Evolutionary conservation across 2,113 vertebrate species (phyloP).

Genomic region (Erythrolamprus reginae): DNA sequence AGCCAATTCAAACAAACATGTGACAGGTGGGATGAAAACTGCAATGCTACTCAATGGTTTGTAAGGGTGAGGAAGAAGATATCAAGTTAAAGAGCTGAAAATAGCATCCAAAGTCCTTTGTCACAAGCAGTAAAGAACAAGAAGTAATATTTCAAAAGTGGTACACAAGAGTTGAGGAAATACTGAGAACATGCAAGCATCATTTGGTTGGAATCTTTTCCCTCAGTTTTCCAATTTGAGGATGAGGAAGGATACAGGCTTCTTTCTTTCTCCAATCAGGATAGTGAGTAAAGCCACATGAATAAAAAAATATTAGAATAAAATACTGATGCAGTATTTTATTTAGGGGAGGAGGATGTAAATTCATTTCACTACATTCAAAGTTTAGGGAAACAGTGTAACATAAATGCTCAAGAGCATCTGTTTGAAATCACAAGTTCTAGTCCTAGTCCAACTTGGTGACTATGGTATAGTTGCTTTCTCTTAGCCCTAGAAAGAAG

Average conservation of each 20-base stretch:
- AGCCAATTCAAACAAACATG: background rate
- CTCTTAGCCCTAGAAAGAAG: no score
- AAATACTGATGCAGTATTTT: background rate
- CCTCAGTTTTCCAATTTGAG: background rate
- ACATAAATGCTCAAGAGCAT: no score
- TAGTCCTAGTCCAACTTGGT: no score
- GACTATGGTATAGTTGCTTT: no score
- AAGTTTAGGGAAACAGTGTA: background rate
- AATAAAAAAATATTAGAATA: background rate
- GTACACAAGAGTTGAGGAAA: background rate
- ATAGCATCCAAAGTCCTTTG: background rate
- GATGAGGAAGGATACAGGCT: background rate
- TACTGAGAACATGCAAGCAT: background rate
- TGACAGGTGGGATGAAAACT: background rate
- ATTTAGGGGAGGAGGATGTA: rapidly evolving
- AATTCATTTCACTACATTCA: background rate
- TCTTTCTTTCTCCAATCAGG: background rate
- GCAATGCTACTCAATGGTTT: background rate
- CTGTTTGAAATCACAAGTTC: no score
- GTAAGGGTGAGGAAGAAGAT: no score
- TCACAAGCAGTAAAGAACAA: background rate
- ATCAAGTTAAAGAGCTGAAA: background rate
- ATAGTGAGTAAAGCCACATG: background rate
- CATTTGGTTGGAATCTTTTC: background rate
- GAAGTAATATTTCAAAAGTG: background rate